phyloP scores from a whole-genome alignment of 1,140 invertebrate genomes.

The Bathynomus jamesi region DNA sequence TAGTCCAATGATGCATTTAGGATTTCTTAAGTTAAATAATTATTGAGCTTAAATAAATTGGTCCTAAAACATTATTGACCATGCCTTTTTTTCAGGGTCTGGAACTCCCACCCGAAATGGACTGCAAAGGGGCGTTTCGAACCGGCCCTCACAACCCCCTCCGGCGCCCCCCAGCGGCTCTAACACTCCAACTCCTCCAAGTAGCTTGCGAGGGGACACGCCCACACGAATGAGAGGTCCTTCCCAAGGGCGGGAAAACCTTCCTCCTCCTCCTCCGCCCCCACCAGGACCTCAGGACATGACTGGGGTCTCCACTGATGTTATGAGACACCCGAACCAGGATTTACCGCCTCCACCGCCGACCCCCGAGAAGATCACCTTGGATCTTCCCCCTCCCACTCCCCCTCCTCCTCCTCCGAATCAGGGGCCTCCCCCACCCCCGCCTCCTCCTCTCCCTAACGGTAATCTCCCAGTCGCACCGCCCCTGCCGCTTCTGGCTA shows the following conservation, averaged over 20 bases:
- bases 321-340: constrained; percentile 44
- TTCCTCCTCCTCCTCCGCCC: constrained; percentile 39
- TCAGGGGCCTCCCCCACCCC: constrained; percentile 43
- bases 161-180: constrained; percentile 62
- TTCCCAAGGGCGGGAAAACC: constrained; percentile 41
- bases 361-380: constrained; percentile 45
- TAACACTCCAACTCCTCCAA: constrained; percentile 39
- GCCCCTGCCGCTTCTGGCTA: constrained; percentile 49
- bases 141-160: constrained; percentile 70
- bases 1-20: too few relatives aligned
- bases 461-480: constrained; percentile 48
- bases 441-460: constrained; percentile 43
- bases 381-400: constrained; percentile 46
- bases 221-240: constrained; percentile 42
- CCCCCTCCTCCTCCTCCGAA: constrained; percentile 47
- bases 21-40: too few relatives aligned
- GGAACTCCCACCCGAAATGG: constrained; percentile 41
- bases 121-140: constrained; percentile 37
- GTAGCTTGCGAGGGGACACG: constrained; percentile 43
- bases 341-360: constrained; percentile 46
- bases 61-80: too few relatives aligned
- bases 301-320: background rate
- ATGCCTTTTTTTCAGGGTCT: background rate
- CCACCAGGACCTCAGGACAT: constrained; percentile 11
- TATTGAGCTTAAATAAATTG: too few relatives aligned